Evolutionary conservation across 2,888 invertebrate species (phyloP), one percentile per base, ranked within the genome.

Genomic region (Lasius fuliginosus): DNA sequence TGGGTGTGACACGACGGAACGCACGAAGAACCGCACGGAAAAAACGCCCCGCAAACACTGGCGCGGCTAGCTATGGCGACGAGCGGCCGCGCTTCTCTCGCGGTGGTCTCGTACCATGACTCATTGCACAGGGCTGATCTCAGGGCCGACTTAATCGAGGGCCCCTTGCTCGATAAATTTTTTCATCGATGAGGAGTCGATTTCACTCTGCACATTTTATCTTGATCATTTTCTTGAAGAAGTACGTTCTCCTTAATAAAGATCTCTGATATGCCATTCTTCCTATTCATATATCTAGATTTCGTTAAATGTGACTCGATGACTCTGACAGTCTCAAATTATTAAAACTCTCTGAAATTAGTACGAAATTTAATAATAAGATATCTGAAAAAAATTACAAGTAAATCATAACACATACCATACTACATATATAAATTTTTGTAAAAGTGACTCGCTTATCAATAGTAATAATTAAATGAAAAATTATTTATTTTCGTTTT

Each of bases 81-180:
- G 23, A 23, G 85, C 86, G 46, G 4, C 27, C 42, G 42, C 42
- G 42, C 42, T 46, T 46, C 91, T 86, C 87, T 86, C 33, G 86
- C 84, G 73, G 87, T 88, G 88, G 84, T 88, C 87, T 89, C 90
- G 73, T 87, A 83, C 86, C 73, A 85, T 91, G 91, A 91, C 91
- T 91, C 92, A 91, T 67, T 73, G 77, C 68, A 49, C 89, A 90
- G 90, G 90, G 82, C 85, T 89, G 90, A 46, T 9, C 9, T 64
- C 49, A n/a, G 23, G 23, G 3, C 1, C 36, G 18, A 12, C 65
- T 64, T 67, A 49, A 27, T 4, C 23, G 12, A 8, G n/a, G n/a
- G 6, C 18, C 6, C 6, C 0, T n/a, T 53, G 8, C n/a, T 53
- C n/a, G 53, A 53, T 18, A 11, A 56, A 56, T 56, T 5, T 2